Conservation (phyloP, 2,888 invertebrate species). For the Pogonocherus hispidulus region DNA sequence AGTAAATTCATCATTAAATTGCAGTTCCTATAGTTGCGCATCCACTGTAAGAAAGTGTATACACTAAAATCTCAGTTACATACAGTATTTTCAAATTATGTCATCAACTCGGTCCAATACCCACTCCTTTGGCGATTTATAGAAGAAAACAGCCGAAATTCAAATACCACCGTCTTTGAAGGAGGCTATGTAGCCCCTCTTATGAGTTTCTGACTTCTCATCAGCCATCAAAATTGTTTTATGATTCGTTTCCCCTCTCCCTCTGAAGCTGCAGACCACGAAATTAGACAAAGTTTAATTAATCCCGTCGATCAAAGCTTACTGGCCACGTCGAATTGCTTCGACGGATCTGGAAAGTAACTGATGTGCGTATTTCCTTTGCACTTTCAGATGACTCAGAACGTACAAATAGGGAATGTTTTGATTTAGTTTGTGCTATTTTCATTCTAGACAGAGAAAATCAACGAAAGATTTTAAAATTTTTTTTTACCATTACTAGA, state of each 20-base stretch:
- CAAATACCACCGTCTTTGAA: background rate
- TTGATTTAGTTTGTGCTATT: background rate
- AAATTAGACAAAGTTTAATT: constrained; percentile 52
- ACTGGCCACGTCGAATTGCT: constrained; percentile 42
- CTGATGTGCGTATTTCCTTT: background rate
- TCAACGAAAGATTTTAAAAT: too few species aligned
- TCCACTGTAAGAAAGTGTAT: too few species aligned
- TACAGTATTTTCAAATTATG: too few species aligned
- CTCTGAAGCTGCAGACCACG: constrained; percentile 41
- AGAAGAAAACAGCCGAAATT: background rate
- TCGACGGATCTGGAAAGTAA: constrained; percentile 22
- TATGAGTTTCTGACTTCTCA: constrained; percentile 27
- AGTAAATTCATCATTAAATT: too few species aligned
- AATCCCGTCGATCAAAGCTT: constrained; percentile 50
- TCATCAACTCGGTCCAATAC: too few species aligned
- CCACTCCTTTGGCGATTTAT: too few species aligned
- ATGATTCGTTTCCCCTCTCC: constrained; percentile 40
- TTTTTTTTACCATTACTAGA: too few species aligned
- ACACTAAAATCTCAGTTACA: too few species aligned
- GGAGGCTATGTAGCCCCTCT: constrained; percentile 3
- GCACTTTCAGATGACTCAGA: background rate
- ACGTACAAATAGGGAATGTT: background rate
- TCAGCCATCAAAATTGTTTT: constrained; percentile 48
- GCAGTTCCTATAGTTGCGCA: too few species aligned
- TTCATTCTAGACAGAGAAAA: too few species aligned